These are phyloP conservation scores for Phrynocephalus versicolor DNA, from an alignment of 2,113 vertebrate species.

Conservation along the genomic window DNA sequence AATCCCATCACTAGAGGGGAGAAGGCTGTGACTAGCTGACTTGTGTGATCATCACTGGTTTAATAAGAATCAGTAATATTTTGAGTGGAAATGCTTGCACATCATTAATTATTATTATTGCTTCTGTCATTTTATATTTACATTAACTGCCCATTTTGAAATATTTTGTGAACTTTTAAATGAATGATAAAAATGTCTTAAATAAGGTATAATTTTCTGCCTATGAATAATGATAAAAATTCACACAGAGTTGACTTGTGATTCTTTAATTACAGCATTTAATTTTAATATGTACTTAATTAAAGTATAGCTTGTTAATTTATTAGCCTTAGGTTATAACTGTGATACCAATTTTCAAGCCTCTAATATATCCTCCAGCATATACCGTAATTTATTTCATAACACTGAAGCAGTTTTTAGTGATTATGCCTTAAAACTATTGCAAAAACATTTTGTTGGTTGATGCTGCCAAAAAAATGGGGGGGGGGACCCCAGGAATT, in stretches of 20 bases:
- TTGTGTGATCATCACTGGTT: background rate
- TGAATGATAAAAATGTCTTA: conserved; percentile 9
- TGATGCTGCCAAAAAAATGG: conserved; percentile 32
- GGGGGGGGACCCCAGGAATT: background rate
- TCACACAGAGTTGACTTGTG: conserved; percentile 38
- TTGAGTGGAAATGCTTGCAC: background rate
- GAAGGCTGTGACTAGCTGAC: too few species aligned
- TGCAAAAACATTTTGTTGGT: background rate
- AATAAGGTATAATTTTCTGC: conserved; percentile 33
- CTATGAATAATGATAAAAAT: conserved; percentile 41
- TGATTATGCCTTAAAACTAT: conserved; percentile 26
- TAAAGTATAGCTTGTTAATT: conserved; percentile 58
- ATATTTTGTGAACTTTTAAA: conserved; percentile 4
- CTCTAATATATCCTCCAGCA: conserved; percentile 48
- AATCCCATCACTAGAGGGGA: too few species aligned
- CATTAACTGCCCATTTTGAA: background rate
- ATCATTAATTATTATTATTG: background rate
- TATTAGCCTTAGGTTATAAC: conserved; percentile 49
- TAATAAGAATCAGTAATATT: background rate
- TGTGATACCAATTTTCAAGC: conserved; percentile 49
- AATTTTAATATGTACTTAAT: conserved; percentile 63
- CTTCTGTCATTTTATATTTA: background rate
- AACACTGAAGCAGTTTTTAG: conserved; percentile 23
- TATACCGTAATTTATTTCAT: conserved; percentile 38
- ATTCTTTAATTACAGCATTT: conserved; percentile 59